These are phyloP conservation scores for Malurus elegans DNA, from an alignment of 2,113 vertebrate genomes.

Conservation along the genomic window DNA sequence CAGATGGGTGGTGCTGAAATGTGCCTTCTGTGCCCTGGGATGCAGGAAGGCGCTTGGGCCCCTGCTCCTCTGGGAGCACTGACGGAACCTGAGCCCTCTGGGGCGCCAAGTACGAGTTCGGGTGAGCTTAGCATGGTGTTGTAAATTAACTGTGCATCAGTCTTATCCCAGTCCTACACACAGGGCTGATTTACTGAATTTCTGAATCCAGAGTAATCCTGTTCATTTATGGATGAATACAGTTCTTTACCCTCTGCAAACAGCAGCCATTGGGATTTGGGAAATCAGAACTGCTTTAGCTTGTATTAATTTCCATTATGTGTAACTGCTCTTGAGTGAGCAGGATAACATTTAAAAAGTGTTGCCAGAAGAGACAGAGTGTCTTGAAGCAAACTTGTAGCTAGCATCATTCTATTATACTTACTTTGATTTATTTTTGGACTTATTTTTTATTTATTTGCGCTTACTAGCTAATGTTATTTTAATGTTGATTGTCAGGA, in stretches of 20 bases:
- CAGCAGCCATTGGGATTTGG: not conserved
- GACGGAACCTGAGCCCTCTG: accelerated
- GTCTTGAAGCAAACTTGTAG: slow-evolving; percentile 16
- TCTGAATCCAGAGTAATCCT: not conserved
- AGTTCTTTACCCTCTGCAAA: not conserved
- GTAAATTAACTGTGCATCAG: not conserved
- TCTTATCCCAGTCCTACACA: not conserved
- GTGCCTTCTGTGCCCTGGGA: not conserved
- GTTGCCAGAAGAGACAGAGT: slow-evolving; percentile 24
- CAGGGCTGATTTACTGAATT: not conserved
- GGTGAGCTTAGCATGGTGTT: not conserved
- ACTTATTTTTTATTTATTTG: slow-evolving; percentile 47
- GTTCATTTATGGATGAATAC: not conserved
- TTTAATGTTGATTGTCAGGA: slow-evolving; percentile 27
- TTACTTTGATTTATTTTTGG: slow-evolving; percentile 45
- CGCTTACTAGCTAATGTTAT: not conserved
- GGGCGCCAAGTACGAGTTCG: accelerated
- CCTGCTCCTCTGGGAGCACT: accelerated
- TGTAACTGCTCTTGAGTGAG: not conserved
- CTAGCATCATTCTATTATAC: slow-evolving; percentile 21
- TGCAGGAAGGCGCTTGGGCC: not conserved
- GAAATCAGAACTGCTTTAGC: not conserved
- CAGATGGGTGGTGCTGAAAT: not conserved
- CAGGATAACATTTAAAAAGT: not conserved
- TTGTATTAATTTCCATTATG: not conserved